Evolutionary conservation across 1,140 invertebrate genomes (phyloP).

Genomic region (Tachypleus tridentatus): DNA sequence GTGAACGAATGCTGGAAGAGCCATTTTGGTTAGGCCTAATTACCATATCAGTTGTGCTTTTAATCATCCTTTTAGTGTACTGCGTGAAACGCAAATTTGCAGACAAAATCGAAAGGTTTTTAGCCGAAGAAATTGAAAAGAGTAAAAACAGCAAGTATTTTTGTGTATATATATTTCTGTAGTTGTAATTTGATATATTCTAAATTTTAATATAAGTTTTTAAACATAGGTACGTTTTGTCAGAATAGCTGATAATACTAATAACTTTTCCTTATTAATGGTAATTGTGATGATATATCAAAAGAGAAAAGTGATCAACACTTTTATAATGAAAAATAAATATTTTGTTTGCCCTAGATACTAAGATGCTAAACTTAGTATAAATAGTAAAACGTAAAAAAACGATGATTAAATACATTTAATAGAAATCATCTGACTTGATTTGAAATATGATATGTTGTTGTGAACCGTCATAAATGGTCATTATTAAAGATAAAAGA

Average conservation of each 20-base stretch:
- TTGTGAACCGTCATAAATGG: no score
- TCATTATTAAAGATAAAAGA: no score
- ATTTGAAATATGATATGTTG: no score
- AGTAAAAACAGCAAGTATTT: slow-evolving; percentile 25
- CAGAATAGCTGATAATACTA: neutral
- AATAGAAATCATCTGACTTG: no score
- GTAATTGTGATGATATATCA: neutral
- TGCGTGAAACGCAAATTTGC: slow-evolving; percentile 67
- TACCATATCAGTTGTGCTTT: slow-evolving; percentile 58
- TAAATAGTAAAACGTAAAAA: no score
- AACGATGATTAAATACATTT: no score
- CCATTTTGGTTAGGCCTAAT: slow-evolving; percentile 70
- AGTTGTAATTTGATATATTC: no score
- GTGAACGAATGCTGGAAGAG: slow-evolving; percentile 61
- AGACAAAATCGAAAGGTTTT: slow-evolving; percentile 63
- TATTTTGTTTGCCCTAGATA: no score
- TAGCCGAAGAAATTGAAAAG: slow-evolving; percentile 60
- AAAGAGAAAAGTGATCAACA: neutral
- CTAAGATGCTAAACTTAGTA: no score
- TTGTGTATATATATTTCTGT: no score
- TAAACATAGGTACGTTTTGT: no score
- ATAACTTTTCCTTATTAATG: neutral
- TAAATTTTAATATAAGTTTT: neutral
- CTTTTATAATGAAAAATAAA: neutral
- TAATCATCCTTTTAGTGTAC: slow-evolving; percentile 58